These are phyloP conservation scores for Mimumesa dahlbomi DNA, from an alignment of 2,888 invertebrate species.

Conservation along the genomic window DNA sequence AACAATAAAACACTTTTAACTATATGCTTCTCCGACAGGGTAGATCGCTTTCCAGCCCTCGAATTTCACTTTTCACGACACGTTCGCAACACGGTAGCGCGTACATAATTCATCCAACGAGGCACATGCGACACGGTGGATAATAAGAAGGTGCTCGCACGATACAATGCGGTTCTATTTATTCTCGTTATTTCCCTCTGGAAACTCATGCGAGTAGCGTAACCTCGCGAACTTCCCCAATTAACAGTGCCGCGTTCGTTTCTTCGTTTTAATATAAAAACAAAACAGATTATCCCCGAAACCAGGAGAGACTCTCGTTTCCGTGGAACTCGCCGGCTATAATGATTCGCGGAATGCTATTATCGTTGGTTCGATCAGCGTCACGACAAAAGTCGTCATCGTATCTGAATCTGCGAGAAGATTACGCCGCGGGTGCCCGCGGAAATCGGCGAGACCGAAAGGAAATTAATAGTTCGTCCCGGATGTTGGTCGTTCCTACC, in stretches of 20 bases:
- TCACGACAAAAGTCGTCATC: conserved; percentile 31
- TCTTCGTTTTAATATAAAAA: conserved; percentile 41
- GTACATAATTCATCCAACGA: conserved; percentile 39
- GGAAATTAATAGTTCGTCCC: conserved; percentile 75
- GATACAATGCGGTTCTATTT: conserved; percentile 52
- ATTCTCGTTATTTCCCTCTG: conserved; percentile 48
- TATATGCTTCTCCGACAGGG: no score
- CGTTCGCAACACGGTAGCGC: conserved; percentile 29
- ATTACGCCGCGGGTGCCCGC: conserved; percentile 56
- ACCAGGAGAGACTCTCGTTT: not conserved
- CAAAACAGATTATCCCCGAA: conserved; percentile 29
- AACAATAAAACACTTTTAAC: no score
- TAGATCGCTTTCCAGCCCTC: no score
- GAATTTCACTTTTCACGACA: not conserved
- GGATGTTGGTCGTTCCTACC: conserved; percentile 65
- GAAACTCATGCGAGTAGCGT: conserved; percentile 33
- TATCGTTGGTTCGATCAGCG: conserved; percentile 1
- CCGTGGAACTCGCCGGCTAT: not conserved
- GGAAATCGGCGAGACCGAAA: conserved; percentile 68
- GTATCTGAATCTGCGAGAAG: conserved; percentile 55
- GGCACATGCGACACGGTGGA: conserved; percentile 31
- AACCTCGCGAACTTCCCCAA: conserved; percentile 30
- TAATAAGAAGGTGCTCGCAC: conserved; percentile 52
- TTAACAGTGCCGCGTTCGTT: no score
- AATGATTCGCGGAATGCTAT: not conserved